Evolutionary conservation across 2,113 vertebrate species (phyloP).

Genomic region (Datnioides undecimradiatus): DNA sequence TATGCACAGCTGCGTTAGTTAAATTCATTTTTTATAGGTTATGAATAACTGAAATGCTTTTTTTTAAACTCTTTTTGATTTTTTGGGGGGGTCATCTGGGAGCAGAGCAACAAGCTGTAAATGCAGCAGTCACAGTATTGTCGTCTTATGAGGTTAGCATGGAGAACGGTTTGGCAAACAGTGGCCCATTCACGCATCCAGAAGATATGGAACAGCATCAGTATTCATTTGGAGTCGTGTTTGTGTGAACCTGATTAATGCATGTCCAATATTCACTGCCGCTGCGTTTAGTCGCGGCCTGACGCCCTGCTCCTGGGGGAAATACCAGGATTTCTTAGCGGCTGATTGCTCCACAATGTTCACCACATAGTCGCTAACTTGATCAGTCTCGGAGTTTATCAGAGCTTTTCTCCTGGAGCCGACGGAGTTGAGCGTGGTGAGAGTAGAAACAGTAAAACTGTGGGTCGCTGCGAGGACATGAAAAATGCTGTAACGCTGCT

Average conservation of each 20-base stretch:
- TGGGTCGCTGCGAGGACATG: not conserved
- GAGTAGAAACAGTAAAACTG: not conserved
- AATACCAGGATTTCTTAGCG: constrained; percentile 6
- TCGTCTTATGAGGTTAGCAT: not conserved
- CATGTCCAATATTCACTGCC: constrained; percentile 11
- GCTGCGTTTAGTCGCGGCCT: not conserved
- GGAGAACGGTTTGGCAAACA: not conserved
- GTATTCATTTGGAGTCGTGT: not conserved
- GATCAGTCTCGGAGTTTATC: not conserved
- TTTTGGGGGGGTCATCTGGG: not conserved
- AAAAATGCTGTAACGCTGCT: not conserved
- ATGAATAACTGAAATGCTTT: too few species aligned
- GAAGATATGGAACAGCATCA: not conserved
- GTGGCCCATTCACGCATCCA: not conserved
- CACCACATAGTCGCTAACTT: not conserved
- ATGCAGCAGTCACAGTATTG: not conserved
- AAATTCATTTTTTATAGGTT: not conserved
- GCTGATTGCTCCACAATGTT: not conserved
- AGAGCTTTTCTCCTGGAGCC: not conserved
- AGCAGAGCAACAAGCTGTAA: not conserved
- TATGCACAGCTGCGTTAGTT: not conserved
- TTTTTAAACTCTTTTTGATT: not conserved
- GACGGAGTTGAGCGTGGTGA: not conserved
- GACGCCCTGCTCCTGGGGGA: not conserved
- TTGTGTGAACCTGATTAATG: constrained; percentile 23